Evolutionary conservation across 2,113 vertebrate species (phyloP).

Genomic region (Phyllopteryx taeniolatus): DNA sequence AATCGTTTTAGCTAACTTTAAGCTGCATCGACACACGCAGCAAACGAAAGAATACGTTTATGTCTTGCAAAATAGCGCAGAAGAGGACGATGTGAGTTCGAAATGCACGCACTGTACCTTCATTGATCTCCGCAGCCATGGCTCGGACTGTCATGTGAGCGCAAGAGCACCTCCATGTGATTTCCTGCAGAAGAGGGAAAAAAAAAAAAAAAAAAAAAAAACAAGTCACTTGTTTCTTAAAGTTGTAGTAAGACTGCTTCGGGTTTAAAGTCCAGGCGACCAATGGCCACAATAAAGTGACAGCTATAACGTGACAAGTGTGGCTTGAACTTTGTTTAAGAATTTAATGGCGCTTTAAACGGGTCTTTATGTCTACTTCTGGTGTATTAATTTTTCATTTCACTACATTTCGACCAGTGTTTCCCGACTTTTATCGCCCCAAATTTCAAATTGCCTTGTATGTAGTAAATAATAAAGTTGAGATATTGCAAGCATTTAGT

Average conservation of each 20-base stretch:
- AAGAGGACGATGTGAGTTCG: not conserved
- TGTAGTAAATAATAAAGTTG: too few relatives aligned
- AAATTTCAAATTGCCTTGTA: too few relatives aligned
- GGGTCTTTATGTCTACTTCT: not conserved
- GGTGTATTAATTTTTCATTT: too few relatives aligned
- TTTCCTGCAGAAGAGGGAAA: conserved; percentile 68
- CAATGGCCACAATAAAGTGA: not conserved
- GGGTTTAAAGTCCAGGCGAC: conserved; percentile 46
- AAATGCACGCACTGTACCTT: conserved; percentile 66
- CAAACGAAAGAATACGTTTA: not conserved
- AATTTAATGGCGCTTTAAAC: not conserved
- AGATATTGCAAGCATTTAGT: too few relatives aligned
- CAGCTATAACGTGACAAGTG: not conserved
- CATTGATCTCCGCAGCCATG: conserved; percentile 77
- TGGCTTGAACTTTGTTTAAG: too few relatives aligned
- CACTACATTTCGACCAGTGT: too few relatives aligned
- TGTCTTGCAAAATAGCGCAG: not conserved
- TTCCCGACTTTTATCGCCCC: too few relatives aligned
- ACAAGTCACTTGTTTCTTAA: conserved; percentile 67
- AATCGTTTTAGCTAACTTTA: not conserved
- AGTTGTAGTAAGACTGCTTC: conserved; percentile 64
- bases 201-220: conserved; percentile 14
- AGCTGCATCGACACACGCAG: not conserved
- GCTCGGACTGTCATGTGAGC: conserved; percentile 76
- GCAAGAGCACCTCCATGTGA: conserved; percentile 76